Evolutionary conservation across 2,797 vertebrate species (phyloP).

Genomic region (Sebastes vulpes): DNA sequence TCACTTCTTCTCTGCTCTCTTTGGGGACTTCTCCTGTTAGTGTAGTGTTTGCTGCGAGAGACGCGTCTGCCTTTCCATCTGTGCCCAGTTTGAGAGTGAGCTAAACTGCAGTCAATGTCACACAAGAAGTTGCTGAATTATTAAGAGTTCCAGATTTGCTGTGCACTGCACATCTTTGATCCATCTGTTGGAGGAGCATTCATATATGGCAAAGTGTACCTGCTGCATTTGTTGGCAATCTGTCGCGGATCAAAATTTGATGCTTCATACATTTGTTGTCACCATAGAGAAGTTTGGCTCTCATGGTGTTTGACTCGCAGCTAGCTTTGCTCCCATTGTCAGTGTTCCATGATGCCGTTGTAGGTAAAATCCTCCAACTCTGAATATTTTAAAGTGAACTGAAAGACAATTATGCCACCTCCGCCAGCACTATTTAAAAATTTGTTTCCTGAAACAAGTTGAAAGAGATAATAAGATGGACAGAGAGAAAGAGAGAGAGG

Average conservation of each 20-base stretch:
- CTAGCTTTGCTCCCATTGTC: neutral
- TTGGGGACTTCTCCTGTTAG: conserved; percentile 88
- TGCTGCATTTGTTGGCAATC: conserved; percentile 83
- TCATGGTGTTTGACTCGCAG: conserved; percentile 19
- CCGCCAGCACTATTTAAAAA: conserved; percentile 9
- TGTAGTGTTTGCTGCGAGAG: conserved; percentile 82
- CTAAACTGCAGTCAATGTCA: conserved; percentile 88
- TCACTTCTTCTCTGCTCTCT: conserved; percentile 78
- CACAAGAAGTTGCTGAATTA: conserved; percentile 93
- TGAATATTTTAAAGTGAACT: conserved; percentile 28
- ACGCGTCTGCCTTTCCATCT: conserved; percentile 88
- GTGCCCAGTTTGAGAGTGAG: conserved; percentile 85
- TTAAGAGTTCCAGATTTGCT: conserved; percentile 98
- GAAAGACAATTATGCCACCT: conserved; percentile 5
- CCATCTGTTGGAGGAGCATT: conserved; percentile 92
- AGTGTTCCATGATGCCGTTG: neutral
- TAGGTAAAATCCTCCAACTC: conserved; percentile 22
- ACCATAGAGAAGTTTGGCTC: conserved; percentile 73
- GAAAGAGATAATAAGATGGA: conserved; percentile 37
- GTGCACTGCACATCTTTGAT: conserved; percentile 95
- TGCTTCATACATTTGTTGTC: conserved; percentile 78
- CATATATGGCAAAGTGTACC: conserved; percentile 82
- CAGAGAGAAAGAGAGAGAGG: conserved; percentile 12
- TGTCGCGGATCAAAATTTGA: conserved; percentile 83
- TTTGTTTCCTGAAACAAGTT: conserved; percentile 32